Percentiles rank a stretch among this genome's conserved stretches.
phyloP scores from a whole-genome alignment of 1,140 invertebrate species.

The Drosophila nebulosa region DNA sequence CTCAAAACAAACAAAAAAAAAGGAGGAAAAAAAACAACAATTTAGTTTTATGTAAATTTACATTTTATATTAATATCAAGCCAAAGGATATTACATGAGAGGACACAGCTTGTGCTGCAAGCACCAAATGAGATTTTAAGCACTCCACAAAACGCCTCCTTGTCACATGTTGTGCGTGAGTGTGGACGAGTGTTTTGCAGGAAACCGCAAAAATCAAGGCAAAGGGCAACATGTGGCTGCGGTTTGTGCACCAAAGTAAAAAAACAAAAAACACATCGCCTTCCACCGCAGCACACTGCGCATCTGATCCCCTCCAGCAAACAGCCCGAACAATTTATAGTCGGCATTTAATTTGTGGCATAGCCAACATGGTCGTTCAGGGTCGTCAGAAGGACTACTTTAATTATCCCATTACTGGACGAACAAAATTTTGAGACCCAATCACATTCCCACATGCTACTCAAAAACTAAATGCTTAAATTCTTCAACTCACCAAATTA shows the following conservation, averaged over 20 bases:
- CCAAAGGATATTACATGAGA: constrained; percentile 5
- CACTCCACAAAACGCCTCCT: constrained; percentile 24
- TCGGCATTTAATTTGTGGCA: neutral
- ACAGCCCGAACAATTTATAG: neutral
- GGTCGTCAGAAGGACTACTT: neutral
- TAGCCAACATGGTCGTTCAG: neutral
- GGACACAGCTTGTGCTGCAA: constrained; percentile 36
- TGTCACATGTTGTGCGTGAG: constrained; percentile 8
- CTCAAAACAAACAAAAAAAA: constrained; percentile 3
- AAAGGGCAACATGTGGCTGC: constrained; percentile 51
- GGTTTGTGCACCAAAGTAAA: constrained; percentile 5
- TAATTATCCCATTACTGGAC: constrained; percentile 1
- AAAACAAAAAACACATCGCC: neutral
- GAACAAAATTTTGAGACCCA: neutral
- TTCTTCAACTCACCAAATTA: too few relatives aligned
- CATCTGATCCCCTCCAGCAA: neutral
- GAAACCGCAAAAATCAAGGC: constrained; percentile 64
- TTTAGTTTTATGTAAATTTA: constrained; percentile 68
- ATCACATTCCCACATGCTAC: neutral
- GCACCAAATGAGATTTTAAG: constrained; percentile 67
- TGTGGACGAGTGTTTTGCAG: constrained; percentile 11
- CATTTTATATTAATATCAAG: constrained; percentile 65
- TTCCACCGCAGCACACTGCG: neutral
- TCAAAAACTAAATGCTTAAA: neutral
- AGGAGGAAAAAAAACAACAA: neutral